Conservation (phyloP, 1,140 invertebrate species). For the Hyphantria cunea region DNA sequence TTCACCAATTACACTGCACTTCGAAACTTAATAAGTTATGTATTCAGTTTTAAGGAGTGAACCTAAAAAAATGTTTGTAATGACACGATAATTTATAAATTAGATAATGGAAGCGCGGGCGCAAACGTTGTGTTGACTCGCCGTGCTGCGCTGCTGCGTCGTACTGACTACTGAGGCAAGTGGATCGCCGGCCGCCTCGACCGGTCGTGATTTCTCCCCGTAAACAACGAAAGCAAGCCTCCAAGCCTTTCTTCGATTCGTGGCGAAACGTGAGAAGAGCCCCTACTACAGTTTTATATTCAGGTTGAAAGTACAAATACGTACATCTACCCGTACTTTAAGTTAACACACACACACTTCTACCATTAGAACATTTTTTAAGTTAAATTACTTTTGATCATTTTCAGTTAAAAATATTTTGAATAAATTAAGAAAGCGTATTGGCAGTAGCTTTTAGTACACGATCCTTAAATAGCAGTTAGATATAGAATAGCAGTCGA, state of each 20-base stretch:
- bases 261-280: conserved; percentile 60
- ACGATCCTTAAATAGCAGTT: no score
- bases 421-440: no score
- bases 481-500: no score
- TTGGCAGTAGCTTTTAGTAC: no score
- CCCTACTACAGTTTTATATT: conserved; percentile 50
- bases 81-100: conserved; percentile 34
- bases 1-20: conserved; percentile 49
- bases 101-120: conserved; percentile 8
- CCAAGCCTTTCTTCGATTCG: conserved; percentile 69
- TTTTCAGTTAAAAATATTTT: no score
- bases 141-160: conserved; percentile 54
- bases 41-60: conserved; percentile 18
- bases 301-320: no score
- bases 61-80: conserved; percentile 35
- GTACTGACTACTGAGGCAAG: conserved; percentile 43
- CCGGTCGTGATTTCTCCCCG: conserved; percentile 77
- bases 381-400: no score
- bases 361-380: no score
- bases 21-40: conserved; percentile 14
- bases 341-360: no score
- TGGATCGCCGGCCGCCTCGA: conserved; percentile 37
- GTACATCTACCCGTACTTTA: no score
- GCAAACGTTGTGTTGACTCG: conserved; percentile 38
- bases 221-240: conserved; percentile 78